Evolutionary conservation across 2,888 invertebrate species (phyloP), one percentile per base, ranked within the genome.

Genomic region (Apodemia mormo): DNA sequence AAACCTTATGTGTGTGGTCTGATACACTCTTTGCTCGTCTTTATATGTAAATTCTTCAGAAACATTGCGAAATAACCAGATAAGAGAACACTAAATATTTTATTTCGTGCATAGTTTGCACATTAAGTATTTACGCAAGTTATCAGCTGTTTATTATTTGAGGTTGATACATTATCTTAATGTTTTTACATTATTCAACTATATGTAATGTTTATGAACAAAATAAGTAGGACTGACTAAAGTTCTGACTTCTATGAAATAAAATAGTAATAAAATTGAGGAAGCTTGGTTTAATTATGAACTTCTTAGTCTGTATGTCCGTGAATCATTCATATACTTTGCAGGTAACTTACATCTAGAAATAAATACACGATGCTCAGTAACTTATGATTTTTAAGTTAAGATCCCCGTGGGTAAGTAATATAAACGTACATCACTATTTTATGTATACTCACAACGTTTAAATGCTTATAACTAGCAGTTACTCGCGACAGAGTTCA

Each of bases 101-200:
- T 64, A 64, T 64, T 64, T 64, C 61, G 61, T 64, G 61, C 30
- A 64, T 64, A 64, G 33, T 64, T 64, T 8, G 61, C 33, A 64
- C 61, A 61, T 61, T 14, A 64, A 33, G 61, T 64, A 64, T 37
- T 37, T 64, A 64, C 61, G 33, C 61, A 14, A 64, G 5, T 37
- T 64, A 64, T 64, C 61, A 64, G 61, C 61, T 37, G 61, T 64
- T 64, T 64, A 64, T 64, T 64, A 64, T 64, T 64, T 64, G 37
- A 64, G 61, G 14, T 64, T 64, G 61, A 64, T 64, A 64, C 7
- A 64, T 64, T 64, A 64, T 64, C 61, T 64, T 64, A 64, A 64
- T 64, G 61, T 37, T 64, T 64, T 64, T 61, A 61, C 7, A 37
- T 37, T 61, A 37, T 37, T 33, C 61, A 12, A 61, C 66, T 43